These are phyloP conservation scores for Grammomys dolichurus DNA, from an alignment of 2,113 vertebrate species.

Conservation along the genomic window DNA sequence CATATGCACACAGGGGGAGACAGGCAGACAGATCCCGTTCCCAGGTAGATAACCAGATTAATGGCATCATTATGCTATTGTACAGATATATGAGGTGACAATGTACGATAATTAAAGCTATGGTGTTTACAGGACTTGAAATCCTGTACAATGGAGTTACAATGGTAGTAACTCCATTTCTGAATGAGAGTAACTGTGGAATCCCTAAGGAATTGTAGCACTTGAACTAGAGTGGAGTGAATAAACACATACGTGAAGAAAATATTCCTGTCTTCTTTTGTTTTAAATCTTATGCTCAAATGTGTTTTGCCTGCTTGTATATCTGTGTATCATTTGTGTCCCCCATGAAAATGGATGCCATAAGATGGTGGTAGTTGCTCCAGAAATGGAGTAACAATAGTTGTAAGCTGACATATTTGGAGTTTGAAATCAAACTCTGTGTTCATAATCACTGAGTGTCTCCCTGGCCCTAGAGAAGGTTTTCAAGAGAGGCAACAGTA, in stretches of 20 bases:
- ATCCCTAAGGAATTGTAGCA: not conserved
- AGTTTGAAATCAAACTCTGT: not conserved
- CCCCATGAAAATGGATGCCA: not conserved
- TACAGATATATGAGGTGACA: not conserved
- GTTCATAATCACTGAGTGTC: not conserved
- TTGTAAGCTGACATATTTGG: not conserved
- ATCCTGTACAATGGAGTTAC: too few relatives aligned
- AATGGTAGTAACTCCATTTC: not conserved
- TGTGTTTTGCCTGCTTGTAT: not conserved
- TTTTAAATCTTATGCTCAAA: not conserved
- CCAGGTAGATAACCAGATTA: not conserved
- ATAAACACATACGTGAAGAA: not conserved
- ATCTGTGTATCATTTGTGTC: not conserved
- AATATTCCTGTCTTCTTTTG: not conserved
- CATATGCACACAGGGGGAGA: not conserved
- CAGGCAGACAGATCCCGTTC: not conserved
- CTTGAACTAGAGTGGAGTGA: not conserved
- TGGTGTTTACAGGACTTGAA: not conserved
- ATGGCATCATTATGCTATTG: not conserved
- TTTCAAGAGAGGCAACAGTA: not conserved
- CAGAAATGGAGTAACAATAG: not conserved
- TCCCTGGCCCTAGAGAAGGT: not conserved
- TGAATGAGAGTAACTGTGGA: not conserved
- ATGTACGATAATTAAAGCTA: not conserved
- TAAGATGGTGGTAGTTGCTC: not conserved